Evolutionary conservation across 92 coral and sea anemone genomes (phyloP), one percentile per base, ranked within the genome.

Genomic region (Umimayanthus chanpuru): DNA sequence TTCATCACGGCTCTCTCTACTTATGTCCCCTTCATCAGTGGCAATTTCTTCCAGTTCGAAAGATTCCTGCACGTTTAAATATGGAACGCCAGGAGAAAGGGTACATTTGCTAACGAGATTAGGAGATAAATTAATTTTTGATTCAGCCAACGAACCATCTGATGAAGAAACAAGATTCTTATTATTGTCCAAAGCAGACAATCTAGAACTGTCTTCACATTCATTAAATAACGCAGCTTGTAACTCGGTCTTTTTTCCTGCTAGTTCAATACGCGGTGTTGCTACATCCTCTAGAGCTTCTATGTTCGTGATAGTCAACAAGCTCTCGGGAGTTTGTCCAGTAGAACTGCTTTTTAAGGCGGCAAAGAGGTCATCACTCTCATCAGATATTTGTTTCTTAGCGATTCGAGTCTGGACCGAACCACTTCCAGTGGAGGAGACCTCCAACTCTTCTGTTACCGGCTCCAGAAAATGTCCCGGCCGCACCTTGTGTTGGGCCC

Each of bases 341-440:
- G 15, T 14, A n/a, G 78, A 83, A 12, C 41, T 18, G 11, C 74
- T 76, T 70, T 55, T 44, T 8, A 83, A 6, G 29, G 66, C 70
- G 15, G 56, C 39, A 2, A 72, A 44, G 11, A 70, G 23, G 11
- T 83, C 87, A 2, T 83, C 87, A 15, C 93, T 90, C 18, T 94
- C 97, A 28, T 92, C 85, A 23, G 95, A 92, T 30, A 73, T 72
- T 28, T 88, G 93, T 50, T 89, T 96, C 66, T 88, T 86, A 8
- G 92, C 85, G 11, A 91, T 88, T 53, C 89, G 96, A 38, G 96
- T 95, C 47, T 93, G 86, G 20, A 88, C 91, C 0, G 95, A 90
- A 5, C 93, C 98, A 81, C 98, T 97, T 0, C 99, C 97, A 49
- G 93, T 95, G 0, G 99, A 97, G 1, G 99, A 97, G 10, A 94